These are phyloP conservation scores for Odiellus spinosus DNA, from an alignment of 2,888 invertebrate genomes.

Conservation along the genomic window DNA sequence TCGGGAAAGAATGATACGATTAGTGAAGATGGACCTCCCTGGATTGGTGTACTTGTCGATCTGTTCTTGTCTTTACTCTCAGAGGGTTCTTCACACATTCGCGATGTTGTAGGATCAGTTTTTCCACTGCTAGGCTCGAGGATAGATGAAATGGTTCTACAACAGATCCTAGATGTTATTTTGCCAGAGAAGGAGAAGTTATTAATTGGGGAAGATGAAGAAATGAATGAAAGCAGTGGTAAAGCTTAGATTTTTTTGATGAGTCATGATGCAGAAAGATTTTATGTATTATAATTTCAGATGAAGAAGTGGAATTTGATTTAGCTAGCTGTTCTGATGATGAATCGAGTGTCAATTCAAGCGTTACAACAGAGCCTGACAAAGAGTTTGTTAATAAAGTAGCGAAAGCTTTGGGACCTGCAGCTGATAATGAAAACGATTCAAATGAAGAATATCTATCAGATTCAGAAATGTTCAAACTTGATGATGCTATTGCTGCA, in stretches of 20 bases:
- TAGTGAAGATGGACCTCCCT: constrained; percentile 10
- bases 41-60: constrained; percentile 17
- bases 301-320: constrained; percentile 9
- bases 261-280: no score
- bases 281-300: neutral
- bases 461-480: constrained; percentile 19
- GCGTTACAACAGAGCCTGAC: constrained; percentile 4
- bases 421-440: constrained; percentile 14
- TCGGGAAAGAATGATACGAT: neutral
- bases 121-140: constrained; percentile 14
- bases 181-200: constrained; percentile 1
- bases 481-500: constrained; percentile 16
- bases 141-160: constrained; percentile 13
- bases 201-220: neutral
- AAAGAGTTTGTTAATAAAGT: constrained; percentile 13
- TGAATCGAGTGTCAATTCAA: neutral
- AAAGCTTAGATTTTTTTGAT: no score
- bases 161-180: constrained; percentile 15
- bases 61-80: constrained; percentile 16
- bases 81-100: constrained; percentile 8
- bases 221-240: neutral
- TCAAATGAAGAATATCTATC: constrained; percentile 11
- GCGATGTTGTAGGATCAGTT: constrained; percentile 9
- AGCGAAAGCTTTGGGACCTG: constrained; percentile 15
- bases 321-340: constrained; percentile 13